Conservation (phyloP, 1,140 invertebrate genomes). For the Chelonus insularis region DNA sequence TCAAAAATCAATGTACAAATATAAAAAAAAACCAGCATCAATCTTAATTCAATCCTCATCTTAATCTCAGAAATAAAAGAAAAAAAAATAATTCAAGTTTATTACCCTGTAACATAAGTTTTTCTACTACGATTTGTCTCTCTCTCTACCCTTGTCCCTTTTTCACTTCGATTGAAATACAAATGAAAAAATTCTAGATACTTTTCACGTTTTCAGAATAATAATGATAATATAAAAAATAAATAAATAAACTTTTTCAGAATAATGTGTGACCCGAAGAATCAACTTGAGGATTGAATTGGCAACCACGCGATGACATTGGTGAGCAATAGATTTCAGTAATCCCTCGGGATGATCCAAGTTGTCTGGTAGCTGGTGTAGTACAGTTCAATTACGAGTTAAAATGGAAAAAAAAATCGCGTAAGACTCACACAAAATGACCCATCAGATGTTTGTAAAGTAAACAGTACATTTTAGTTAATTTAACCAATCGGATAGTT, state of each 20-base stretch:
- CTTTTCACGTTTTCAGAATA: too few species aligned
- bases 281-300: neutral
- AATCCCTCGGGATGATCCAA: neutral
- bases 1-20: too few species aligned
- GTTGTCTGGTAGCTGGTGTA: neutral
- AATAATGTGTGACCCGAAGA: neutral
- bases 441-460: neutral
- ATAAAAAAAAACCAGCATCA: too few species aligned
- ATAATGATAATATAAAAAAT: too few species aligned
- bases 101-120: too few species aligned
- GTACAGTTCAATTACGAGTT: neutral
- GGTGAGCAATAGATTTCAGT: neutral
- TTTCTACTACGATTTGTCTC: too few species aligned
- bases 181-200: too few species aligned
- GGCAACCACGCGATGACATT: neutral
- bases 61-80: too few species aligned
- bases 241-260: neutral
- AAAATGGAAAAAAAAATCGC: conserved; percentile 12
- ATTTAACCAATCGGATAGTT: conserved; percentile 34
- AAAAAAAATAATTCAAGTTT: too few species aligned
- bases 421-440: neutral
- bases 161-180: too few species aligned
- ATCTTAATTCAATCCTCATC: too few species aligned
- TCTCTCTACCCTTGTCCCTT: too few species aligned
- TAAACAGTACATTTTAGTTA: conserved; percentile 42